Evolutionary conservation across 2,888 invertebrate genomes (phyloP).

Genomic region (Zygogramma bicolorata): DNA sequence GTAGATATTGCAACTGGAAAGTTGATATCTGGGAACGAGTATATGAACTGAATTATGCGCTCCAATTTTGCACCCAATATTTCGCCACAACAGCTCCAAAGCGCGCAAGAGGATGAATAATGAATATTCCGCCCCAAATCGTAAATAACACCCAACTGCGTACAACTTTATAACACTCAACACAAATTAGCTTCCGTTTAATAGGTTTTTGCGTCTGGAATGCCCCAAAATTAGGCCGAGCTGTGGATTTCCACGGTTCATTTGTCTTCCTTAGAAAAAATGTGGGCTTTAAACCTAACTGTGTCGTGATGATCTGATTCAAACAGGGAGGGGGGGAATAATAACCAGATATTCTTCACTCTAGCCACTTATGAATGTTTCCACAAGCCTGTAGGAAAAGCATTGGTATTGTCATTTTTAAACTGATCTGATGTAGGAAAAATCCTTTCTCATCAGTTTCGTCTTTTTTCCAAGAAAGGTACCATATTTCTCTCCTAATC

Average conservation of each 20-base stretch:
- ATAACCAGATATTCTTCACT: too few species aligned
- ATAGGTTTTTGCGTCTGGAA: background rate
- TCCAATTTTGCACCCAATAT: background rate
- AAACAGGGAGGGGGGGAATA: background rate
- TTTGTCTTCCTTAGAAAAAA: background rate
- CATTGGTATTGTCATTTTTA: too few species aligned
- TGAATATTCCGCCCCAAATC: background rate
- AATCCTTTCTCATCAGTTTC: too few species aligned
- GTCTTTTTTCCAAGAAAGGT: too few species aligned
- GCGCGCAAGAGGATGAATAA: background rate
- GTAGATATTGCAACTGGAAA: too few species aligned
- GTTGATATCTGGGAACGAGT: background rate
- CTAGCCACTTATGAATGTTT: too few species aligned
- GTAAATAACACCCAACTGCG: background rate
- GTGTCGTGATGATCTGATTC: background rate
- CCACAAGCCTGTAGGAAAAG: too few species aligned
- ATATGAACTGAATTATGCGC: background rate
- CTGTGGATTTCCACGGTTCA: background rate
- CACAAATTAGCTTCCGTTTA: background rate
- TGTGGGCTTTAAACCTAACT: background rate
- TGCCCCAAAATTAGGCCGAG: background rate
- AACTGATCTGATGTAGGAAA: too few species aligned
- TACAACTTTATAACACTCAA: background rate
- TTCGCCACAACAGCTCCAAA: background rate
- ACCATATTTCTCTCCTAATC: too few species aligned